Percentiles rank a stretch among this genome's conserved stretches.
These are phyloP conservation scores for Climacteris rufus DNA, from an alignment of 2,113 vertebrate species.

Conservation along the genomic window DNA sequence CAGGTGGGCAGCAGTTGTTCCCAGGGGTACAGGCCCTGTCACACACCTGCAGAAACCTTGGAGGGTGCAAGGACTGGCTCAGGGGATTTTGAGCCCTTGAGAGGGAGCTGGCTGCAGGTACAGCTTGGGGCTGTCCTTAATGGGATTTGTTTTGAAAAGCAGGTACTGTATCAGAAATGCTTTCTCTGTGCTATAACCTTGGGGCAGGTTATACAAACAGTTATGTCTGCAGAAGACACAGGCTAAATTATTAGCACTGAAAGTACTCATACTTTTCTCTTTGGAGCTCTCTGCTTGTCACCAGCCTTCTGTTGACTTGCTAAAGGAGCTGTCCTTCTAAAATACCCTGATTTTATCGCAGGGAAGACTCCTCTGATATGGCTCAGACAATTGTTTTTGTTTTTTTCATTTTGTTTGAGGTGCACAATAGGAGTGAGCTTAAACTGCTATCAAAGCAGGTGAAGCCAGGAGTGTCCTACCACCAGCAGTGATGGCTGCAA, in stretches of 20 bases:
- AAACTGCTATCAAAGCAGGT: not conserved
- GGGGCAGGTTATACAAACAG: not conserved
- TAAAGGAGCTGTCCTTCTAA: not conserved
- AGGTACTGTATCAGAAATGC: not conserved
- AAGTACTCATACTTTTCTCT: not conserved
- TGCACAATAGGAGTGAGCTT: not conserved
- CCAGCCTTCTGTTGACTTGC: not conserved
- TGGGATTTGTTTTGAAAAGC: not conserved
- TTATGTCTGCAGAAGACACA: not conserved
- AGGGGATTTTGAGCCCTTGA: not conserved
- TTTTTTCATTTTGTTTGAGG: not conserved
- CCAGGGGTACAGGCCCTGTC: no score
- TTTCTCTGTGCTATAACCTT: not conserved
- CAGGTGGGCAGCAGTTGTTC: not conserved
- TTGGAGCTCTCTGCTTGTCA: not conserved
- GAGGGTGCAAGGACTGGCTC: rapidly evolving
- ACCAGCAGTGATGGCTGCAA: not conserved
- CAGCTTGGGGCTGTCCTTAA: not conserved
- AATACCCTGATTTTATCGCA: not conserved
- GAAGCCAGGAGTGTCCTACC: not conserved
- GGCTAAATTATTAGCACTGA: not conserved
- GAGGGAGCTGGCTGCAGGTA: not conserved
- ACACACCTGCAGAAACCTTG: not conserved
- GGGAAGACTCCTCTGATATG: not conserved
- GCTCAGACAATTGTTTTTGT: not conserved